Evolutionary conservation across 2,113 vertebrate species (phyloP), one percentile per base, ranked within the genome.

Genomic region (Lampris megalopsis): DNA sequence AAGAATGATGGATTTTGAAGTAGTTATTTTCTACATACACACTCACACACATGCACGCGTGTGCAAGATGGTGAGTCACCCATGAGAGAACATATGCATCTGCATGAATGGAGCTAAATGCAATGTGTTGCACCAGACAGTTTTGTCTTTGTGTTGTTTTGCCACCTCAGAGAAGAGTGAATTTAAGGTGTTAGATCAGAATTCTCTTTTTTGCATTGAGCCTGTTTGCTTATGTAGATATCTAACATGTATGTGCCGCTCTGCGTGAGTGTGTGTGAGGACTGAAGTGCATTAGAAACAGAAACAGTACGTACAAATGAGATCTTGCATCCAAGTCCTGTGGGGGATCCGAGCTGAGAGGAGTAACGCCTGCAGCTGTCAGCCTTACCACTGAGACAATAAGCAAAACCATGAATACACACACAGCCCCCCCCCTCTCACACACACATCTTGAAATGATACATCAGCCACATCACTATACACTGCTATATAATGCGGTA

Each of bases 241-340:
- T 82, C 5, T 64, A 7, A 45, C 43, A 45, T 45, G 4, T 24
- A 38, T 49, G 35, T 66, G 63, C 6, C 10, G 10, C 7, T 49
- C n/a, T 54, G 38, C 54, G 50, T 42, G 54, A 24, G 56, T 50
- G 78, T 59, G 61, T 63, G 62, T 8, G 48, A 61, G 43, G 75
- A 83, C 84, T 75, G 84, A 84, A 91, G 77, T 54, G 65, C 75
- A 79, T 88, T 77, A 85, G 80, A 82, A 85, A 76, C 68, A 83
- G 73, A 72, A 59, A 56, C 62, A 72, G 76, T 67, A 77, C 83
- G 76, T 67, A 77, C 83, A 85, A 92, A 91, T 88, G 80, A 86
- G 83, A 81, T 90, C 80, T 65, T 84, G 35, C 85, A 87, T 87
- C 81, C 75, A 77, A 80, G 74, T 83, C 74, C 88, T n/a, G 80